These are phyloP conservation scores for Aegithalos caudatus DNA, from an alignment of 2,113 vertebrate species.

Conservation along the genomic window DNA sequence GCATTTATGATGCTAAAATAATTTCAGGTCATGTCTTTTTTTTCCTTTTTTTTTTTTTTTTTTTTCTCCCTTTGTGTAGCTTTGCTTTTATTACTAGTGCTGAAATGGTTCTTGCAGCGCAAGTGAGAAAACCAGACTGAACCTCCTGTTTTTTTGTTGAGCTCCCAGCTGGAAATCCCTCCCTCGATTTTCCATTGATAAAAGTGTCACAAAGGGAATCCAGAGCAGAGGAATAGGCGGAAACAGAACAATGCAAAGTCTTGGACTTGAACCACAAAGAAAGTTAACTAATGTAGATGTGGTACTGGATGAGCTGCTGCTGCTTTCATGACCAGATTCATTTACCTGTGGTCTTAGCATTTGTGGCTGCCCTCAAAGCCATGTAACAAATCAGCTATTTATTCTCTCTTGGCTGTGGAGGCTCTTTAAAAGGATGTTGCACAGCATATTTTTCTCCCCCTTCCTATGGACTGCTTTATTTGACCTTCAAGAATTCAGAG, in stretches of 20 bases:
- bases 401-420: neutral
- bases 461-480: neutral
- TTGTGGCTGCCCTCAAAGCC: neutral
- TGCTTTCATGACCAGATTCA: slow-evolving; percentile 19
- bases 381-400: slow-evolving; percentile 15
- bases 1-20: slow-evolving; percentile 38
- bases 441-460: neutral
- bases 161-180: slow-evolving; percentile 60
- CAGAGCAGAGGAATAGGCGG: slow-evolving; percentile 19
- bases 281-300: slow-evolving; percentile 14
- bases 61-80: neutral
- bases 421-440: slow-evolving; percentile 5
- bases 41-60: neutral
- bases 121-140: slow-evolving; percentile 40
- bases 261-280: slow-evolving; percentile 35
- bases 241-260: slow-evolving; percentile 48
- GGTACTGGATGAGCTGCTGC: neutral
- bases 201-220: slow-evolving; percentile 63
- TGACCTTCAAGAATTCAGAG: slow-evolving; percentile 58
- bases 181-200: slow-evolving; percentile 62
- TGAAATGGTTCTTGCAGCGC: neutral
- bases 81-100: slow-evolving; percentile 19
- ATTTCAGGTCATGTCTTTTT: slow-evolving; percentile 26
- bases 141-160: slow-evolving; percentile 47
- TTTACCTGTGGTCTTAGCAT: slow-evolving; percentile 19